Percentiles rank a stretch among this genome's conserved stretches.
Evolutionary conservation across 2,113 vertebrate genomes (phyloP).

Genomic region (Semicossyphus pulcher): DNA sequence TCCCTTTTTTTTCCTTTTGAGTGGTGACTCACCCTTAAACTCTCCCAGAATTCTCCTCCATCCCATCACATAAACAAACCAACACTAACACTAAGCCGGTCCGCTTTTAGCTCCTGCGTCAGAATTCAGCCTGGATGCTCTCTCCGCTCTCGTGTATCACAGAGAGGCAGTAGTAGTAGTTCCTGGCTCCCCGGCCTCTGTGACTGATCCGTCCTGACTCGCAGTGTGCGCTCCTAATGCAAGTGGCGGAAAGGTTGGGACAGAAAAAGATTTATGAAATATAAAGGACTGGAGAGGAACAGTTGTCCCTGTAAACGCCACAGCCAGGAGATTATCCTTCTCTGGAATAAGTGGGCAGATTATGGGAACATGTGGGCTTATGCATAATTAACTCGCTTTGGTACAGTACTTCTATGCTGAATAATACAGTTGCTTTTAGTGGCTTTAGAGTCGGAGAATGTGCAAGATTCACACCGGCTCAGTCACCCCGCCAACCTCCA

Average conservation of each 20-base stretch:
- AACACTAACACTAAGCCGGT: constrained; percentile 48
- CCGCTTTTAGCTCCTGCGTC: constrained; percentile 71
- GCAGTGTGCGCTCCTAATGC: constrained; percentile 68
- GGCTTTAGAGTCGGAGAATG: constrained; percentile 63
- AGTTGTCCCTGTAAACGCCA: constrained; percentile 76
- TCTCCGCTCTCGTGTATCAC: constrained; percentile 31
- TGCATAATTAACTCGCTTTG: constrained; percentile 79
- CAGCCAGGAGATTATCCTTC: constrained; percentile 64
- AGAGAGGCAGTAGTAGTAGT: constrained; percentile 14
- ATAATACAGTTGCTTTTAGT: constrained; percentile 82
- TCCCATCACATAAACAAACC: constrained; percentile 67
- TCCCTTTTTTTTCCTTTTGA: constrained; percentile 45
- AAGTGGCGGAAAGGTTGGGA: constrained; percentile 47
- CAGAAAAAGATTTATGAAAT: constrained; percentile 80
- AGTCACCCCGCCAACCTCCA: constrained; percentile 1
- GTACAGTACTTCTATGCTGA: constrained; percentile 70
- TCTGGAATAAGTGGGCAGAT: constrained; percentile 78
- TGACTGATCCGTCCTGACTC: constrained; percentile 78
- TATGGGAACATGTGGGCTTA: constrained; percentile 83
- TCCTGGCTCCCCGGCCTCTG: constrained; percentile 27
- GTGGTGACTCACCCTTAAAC: constrained; percentile 69
- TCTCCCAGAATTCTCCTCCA: constrained; percentile 60
- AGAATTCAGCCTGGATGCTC: constrained; percentile 50
- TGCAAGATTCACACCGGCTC: constrained; percentile 57
- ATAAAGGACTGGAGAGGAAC: constrained; percentile 75